Percentiles rank a stretch among this genome's conserved stretches.
Evolutionary conservation across 2,113 vertebrate species (phyloP).

Genomic region (Rhabdornis inornatus): DNA sequence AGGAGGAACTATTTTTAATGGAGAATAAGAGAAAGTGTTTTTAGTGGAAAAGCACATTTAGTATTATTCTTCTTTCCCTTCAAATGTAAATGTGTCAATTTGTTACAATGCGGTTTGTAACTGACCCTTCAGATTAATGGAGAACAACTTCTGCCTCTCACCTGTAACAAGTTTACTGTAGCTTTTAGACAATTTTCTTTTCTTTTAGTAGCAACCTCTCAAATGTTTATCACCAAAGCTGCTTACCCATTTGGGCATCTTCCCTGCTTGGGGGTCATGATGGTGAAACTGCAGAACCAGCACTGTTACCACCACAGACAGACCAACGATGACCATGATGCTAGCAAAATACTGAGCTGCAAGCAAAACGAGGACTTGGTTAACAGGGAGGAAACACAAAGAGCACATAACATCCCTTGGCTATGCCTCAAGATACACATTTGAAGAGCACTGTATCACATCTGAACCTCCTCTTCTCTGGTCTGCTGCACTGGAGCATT

Average conservation of each 20-base stretch:
- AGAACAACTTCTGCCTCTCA: background rate
- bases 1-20: background rate
- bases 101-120: background rate
- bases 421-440: fast-evolving
- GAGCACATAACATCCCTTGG: background rate
- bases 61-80: background rate
- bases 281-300: slow-evolving; percentile 91
- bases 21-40: background rate
- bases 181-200: background rate
- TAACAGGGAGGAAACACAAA: background rate
- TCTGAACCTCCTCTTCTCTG: background rate
- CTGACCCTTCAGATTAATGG: background rate
- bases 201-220: background rate
- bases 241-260: slow-evolving; percentile 90
- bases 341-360: slow-evolving; percentile 90
- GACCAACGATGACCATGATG: slow-evolving; percentile 90
- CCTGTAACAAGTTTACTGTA: background rate
- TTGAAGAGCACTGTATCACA: background rate
- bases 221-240: background rate
- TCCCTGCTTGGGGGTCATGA: slow-evolving; percentile 86
- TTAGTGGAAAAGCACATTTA: background rate
- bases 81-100: background rate
- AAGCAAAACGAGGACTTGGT: background rate
- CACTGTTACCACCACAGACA: slow-evolving; percentile 88
- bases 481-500: background rate